These are phyloP conservation scores for Bombylius major DNA, from an alignment of 2,888 invertebrate species.

Conservation along the genomic window DNA sequence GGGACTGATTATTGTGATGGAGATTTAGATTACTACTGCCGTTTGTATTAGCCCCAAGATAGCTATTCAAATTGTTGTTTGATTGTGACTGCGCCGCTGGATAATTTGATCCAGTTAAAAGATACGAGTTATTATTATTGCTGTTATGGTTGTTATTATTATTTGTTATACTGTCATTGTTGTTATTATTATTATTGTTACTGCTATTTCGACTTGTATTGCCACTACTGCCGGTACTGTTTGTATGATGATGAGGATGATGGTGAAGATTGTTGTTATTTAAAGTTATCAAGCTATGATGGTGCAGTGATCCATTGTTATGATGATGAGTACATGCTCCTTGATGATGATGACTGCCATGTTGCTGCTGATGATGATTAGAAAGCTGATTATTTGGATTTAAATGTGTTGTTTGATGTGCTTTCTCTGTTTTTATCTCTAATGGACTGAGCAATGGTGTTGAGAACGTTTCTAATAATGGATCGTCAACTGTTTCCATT, in stretches of 20 bases:
- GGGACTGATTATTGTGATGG: slow-evolving; percentile 23
- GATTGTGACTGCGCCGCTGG: slow-evolving; percentile 16
- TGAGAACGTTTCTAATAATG: slow-evolving; percentile 47
- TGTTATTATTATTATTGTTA: slow-evolving; percentile 27
- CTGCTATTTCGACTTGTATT: slow-evolving; percentile 23
- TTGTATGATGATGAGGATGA: slow-evolving; percentile 15
- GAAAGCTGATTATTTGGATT: slow-evolving; percentile 16
- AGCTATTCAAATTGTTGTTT: slow-evolving; percentile 17
- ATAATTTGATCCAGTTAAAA: slow-evolving; percentile 19
- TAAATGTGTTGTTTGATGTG: slow-evolving; percentile 27
- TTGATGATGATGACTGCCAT: not conserved
- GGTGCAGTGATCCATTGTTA: slow-evolving; percentile 18
- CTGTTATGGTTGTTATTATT: slow-evolving; percentile 9
- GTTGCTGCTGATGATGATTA: slow-evolving; percentile 1
- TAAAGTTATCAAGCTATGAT: slow-evolving; percentile 20
- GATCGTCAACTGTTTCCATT: slow-evolving; percentile 60
- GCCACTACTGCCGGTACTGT: slow-evolving; percentile 21
- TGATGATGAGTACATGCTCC: slow-evolving; percentile 20
- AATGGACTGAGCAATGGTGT: slow-evolving; percentile 63
- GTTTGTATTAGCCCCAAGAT: slow-evolving; percentile 17
- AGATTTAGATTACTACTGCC: slow-evolving; percentile 13
- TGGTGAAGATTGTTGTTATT: slow-evolving; percentile 15
- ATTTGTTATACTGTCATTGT: slow-evolving; percentile 8
- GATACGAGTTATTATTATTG: slow-evolving; percentile 19
- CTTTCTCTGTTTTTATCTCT: slow-evolving; percentile 69